Evolutionary conservation across 2,888 invertebrate genomes (phyloP).

Genomic region (Marronus borbonicus): DNA sequence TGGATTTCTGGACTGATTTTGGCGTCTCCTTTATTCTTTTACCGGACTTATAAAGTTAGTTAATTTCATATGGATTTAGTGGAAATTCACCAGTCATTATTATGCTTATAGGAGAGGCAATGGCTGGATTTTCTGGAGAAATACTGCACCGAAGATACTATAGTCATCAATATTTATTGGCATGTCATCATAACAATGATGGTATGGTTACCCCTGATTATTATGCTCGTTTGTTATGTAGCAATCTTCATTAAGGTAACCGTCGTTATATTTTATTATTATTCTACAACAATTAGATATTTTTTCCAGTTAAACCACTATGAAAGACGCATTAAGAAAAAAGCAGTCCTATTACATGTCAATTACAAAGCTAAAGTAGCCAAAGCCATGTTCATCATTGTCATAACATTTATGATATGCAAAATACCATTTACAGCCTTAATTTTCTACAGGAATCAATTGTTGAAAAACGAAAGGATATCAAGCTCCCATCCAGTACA

Average conservation of each 20-base stretch:
- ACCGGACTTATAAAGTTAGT: slow-evolving; percentile 75
- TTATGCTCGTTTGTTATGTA: slow-evolving; percentile 83
- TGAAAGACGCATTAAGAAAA: slow-evolving; percentile 75
- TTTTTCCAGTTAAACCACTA: slow-evolving; percentile 76
- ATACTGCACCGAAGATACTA: slow-evolving; percentile 81
- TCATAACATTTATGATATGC: slow-evolving; percentile 79
- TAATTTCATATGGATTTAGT: neutral
- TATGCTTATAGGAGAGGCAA: slow-evolving; percentile 74
- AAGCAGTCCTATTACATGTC: slow-evolving; percentile 76
- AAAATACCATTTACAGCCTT: slow-evolving; percentile 83
- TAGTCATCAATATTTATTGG: slow-evolving; percentile 82
- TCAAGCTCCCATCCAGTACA: slow-evolving; percentile 62
- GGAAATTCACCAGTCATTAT: neutral
- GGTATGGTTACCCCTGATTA: slow-evolving; percentile 84
- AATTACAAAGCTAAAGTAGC: slow-evolving; percentile 80
- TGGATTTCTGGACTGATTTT: slow-evolving; percentile 80
- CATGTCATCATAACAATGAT: slow-evolving; percentile 82
- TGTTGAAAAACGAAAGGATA: slow-evolving; percentile 67
- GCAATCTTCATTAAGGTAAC: slow-evolving; percentile 80
- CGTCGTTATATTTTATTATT: slow-evolving; percentile 14
- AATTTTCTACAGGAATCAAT: slow-evolving; percentile 76
- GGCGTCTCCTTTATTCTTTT: slow-evolving; percentile 78
- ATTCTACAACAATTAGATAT: neutral
- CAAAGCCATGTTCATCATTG: slow-evolving; percentile 80
- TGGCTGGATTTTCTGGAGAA: slow-evolving; percentile 85